A percentile compares a stretch with the other conserved stretches of the same genome.
Evolutionary conservation across 2,888 invertebrate genomes (phyloP).

Genomic region (Acrocera orbiculus): DNA sequence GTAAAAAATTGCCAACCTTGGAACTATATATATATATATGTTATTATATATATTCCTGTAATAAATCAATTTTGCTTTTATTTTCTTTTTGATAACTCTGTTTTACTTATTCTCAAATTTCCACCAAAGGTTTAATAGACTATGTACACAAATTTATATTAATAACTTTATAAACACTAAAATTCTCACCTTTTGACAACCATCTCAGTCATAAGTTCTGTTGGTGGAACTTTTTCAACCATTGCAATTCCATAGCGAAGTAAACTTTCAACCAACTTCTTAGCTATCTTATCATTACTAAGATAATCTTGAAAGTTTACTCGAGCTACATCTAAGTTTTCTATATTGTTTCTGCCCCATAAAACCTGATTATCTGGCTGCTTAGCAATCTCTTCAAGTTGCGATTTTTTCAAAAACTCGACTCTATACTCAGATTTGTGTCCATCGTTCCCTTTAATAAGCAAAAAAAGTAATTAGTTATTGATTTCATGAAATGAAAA

Average conservation of each 20-base stretch:
- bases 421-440: constrained; percentile 36
- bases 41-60: too few relatives aligned
- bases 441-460: constrained; percentile 37
- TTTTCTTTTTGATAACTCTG: too few relatives aligned
- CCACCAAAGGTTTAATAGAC: too few relatives aligned
- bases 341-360: constrained; percentile 34
- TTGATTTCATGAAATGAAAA: background rate
- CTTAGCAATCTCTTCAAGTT: background rate
- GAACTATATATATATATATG: too few relatives aligned
- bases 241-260: constrained; percentile 27
- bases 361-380: constrained; percentile 23
- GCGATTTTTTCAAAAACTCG: constrained; percentile 30
- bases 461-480: constrained; percentile 10
- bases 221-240: constrained; percentile 25
- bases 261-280: constrained; percentile 31
- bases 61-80: too few relatives aligned
- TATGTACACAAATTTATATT: too few relatives aligned
- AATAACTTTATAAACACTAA: too few relatives aligned
- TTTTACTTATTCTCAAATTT: too few relatives aligned
- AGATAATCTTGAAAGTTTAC: constrained; percentile 35
- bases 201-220: constrained; percentile 29
- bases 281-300: constrained; percentile 30
- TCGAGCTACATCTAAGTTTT: constrained; percentile 26
- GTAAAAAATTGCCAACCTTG: too few relatives aligned
- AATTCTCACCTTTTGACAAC: constrained; percentile 26